Evolutionary conservation across 2,113 vertebrate genomes (phyloP).

Genomic region (Strix uralensis): DNA sequence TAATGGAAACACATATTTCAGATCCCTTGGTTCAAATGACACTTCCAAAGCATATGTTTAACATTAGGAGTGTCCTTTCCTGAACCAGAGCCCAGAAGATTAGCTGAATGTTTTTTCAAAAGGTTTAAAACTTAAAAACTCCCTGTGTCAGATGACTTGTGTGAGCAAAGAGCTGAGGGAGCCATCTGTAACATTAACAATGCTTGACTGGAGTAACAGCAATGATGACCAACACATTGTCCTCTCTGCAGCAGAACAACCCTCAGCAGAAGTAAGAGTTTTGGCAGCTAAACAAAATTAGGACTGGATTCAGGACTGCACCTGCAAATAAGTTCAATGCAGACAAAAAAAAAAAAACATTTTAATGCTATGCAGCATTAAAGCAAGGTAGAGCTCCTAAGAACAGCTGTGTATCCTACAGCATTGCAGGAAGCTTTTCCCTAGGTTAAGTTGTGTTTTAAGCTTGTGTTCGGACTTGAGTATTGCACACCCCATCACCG

Average conservation of each 20-base stretch:
- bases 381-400: background rate
- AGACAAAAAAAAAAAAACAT: background rate
- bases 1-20: background rate
- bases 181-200: background rate
- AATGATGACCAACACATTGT: background rate
- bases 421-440: background rate
- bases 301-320: background rate
- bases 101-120: background rate
- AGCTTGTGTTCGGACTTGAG: background rate
- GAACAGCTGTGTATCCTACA: background rate
- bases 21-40: background rate
- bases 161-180: background rate
- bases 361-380: background rate
- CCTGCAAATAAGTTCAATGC: background rate
- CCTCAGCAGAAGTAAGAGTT: background rate
- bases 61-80: background rate
- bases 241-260: background rate
- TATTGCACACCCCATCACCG: background rate
- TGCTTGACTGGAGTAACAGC: background rate
- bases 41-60: constrained; percentile 2
- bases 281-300: background rate
- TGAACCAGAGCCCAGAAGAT: background rate
- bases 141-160: background rate
- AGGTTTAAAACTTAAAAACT: background rate
- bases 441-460: background rate